phyloP scores from a whole-genome alignment of 2,888 invertebrate species.

The Philhelius pedissequus region DNA sequence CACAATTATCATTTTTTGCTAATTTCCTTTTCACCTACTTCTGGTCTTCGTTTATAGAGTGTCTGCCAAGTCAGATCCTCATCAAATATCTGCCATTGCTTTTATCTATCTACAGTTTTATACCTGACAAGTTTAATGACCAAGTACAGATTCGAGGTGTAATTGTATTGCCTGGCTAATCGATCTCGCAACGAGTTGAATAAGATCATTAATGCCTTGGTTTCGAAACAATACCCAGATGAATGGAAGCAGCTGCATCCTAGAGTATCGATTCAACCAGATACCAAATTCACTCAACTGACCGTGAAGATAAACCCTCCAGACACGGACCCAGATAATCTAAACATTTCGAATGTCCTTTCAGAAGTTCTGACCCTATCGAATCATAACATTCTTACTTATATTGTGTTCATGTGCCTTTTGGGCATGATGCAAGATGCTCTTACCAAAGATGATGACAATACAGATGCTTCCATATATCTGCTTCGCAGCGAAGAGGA shows the following conservation, averaged over 20 bases:
- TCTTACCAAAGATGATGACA: slow-evolving; percentile 11
- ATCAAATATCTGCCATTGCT: slow-evolving; percentile 73
- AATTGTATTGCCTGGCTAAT: slow-evolving; percentile 74
- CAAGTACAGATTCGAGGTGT: slow-evolving; percentile 69
- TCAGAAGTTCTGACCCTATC: slow-evolving; percentile 71
- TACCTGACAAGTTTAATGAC: slow-evolving; percentile 68
- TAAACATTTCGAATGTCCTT: slow-evolving; percentile 69
- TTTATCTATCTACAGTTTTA: slow-evolving; percentile 72
- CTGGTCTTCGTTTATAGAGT: slow-evolving; percentile 74
- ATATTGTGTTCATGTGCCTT: slow-evolving; percentile 74
- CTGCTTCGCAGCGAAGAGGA: slow-evolving; percentile 74
- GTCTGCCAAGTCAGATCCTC: slow-evolving; percentile 74
- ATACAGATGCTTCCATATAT: slow-evolving; percentile 59
- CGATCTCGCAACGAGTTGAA: slow-evolving; percentile 71
- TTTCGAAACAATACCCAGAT: slow-evolving; percentile 65
- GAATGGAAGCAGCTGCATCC: slow-evolving; percentile 71
- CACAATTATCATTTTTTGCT: slow-evolving; percentile 70
- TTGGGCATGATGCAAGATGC: slow-evolving; percentile 69
- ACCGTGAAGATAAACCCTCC: slow-evolving; percentile 70
- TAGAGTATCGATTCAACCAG: slow-evolving; percentile 70
- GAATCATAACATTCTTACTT: slow-evolving; percentile 73
- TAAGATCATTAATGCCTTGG: slow-evolving; percentile 70
- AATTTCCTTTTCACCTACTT: slow-evolving; percentile 74
- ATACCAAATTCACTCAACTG: slow-evolving; percentile 32
- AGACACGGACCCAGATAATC: slow-evolving; percentile 50